phyloP scores from a whole-genome alignment of 2,113 vertebrate genomes.

The Gallinago paraguaiae region DNA sequence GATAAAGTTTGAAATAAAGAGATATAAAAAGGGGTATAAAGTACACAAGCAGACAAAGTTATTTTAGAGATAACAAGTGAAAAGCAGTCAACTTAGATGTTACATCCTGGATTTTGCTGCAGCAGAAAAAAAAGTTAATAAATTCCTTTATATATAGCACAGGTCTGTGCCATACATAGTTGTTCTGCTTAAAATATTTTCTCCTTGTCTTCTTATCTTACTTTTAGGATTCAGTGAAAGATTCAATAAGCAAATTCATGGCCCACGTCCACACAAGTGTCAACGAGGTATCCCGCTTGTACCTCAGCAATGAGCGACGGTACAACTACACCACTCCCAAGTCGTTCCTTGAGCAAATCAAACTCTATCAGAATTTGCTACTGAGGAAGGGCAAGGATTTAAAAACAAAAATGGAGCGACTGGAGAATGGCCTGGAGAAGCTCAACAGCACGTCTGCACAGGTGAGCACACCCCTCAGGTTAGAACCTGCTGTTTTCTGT shows the following conservation, averaged over 20 bases:
- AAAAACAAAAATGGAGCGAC: constrained; percentile 83
- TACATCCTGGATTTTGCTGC: not conserved
- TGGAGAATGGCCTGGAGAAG: constrained; percentile 92
- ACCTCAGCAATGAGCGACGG: constrained; percentile 86
- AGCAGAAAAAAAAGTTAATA: not conserved
- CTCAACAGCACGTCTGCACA: constrained; percentile 90
- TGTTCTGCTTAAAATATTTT: not conserved
- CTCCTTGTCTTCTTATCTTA: not conserved
- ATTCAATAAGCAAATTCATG: constrained; percentile 93
- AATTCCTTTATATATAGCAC: not conserved
- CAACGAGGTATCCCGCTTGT: constrained; percentile 83
- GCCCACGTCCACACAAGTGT: constrained; percentile 91
- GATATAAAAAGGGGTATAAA: not conserved
- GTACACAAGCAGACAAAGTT: not conserved
- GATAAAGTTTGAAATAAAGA: constrained; percentile 31
- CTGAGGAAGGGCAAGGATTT: constrained; percentile 80
- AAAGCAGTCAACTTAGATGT: not conserved
- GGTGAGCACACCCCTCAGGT: constrained; percentile 58
- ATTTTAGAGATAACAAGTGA: constrained; percentile 23
- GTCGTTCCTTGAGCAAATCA: constrained; percentile 96
- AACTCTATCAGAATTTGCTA: constrained; percentile 88
- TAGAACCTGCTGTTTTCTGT: not conserved
- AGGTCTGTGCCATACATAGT: not conserved
- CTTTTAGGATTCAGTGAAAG: constrained; percentile 80
- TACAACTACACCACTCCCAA: constrained; percentile 97